Evolutionary conservation across 2,797 vertebrate species (phyloP).

Genomic region (Sphenopsis melanotis): DNA sequence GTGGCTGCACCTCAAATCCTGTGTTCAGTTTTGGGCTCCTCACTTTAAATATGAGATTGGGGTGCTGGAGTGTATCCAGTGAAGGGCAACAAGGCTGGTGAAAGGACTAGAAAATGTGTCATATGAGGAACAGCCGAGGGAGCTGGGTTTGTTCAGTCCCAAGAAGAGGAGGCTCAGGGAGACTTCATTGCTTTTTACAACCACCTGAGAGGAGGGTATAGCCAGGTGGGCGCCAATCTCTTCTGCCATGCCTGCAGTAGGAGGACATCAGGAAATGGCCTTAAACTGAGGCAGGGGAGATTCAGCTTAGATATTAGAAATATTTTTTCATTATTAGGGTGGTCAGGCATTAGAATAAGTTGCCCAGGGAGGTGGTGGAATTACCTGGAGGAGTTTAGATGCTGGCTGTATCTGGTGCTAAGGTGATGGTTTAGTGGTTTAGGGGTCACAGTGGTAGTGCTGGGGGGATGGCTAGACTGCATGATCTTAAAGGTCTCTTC

Average conservation of each 20-base stretch:
- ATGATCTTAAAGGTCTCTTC: neutral
- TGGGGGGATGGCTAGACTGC: neutral
- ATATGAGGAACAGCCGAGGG: accelerated
- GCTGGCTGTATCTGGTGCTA: neutral
- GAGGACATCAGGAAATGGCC: neutral
- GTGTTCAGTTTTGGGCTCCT: neutral
- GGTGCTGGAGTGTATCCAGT: neutral
- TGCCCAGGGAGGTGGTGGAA: neutral
- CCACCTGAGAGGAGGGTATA: neutral
- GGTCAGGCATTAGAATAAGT: neutral
- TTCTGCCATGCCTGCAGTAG: neutral
- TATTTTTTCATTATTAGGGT: neutral
- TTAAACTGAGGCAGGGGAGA: neutral
- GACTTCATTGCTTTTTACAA: neutral
- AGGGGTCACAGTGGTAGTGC: neutral
- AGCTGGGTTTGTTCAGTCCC: neutral
- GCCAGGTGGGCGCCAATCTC: accelerated
- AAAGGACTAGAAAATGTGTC: neutral
- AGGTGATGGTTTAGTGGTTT: neutral
- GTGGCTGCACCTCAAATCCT: neutral
- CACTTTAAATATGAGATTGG: neutral
- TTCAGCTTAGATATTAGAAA: neutral
- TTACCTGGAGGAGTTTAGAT: neutral
- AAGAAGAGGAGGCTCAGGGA: neutral
- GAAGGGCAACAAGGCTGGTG: neutral